Evolutionary conservation across 2,888 invertebrate species (phyloP), one percentile per base, ranked within the genome.

Genomic region (Temnothorax unifasciatus): DNA sequence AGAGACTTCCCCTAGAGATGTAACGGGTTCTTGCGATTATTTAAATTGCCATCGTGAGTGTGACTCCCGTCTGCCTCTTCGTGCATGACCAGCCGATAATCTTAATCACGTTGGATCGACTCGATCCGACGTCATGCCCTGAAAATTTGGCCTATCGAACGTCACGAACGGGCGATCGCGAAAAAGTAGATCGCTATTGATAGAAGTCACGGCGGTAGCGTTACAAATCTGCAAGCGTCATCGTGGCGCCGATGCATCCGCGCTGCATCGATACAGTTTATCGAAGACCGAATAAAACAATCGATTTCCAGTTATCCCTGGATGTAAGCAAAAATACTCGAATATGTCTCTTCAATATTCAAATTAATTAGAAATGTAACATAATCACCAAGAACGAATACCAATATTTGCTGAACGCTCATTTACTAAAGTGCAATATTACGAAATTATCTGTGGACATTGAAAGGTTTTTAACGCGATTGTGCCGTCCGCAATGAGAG

Each of bases 111-210:
- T 25, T 50, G 21, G 34, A 47, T 79, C 29, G 63, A 52, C 76
- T 75, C n/a, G 68, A 77, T 68, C 21, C 25, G 52, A 13, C 59
- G 59, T 81, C 71, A 79, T 34, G 79, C 69, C 34, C 79, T 79
- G 79, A 57, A 79, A 79, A 79, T 79, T 79, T 57, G 57, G 15
- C n/a, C 57, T 13, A 52, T 41, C n/a, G 29, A 44, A 41, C 54
- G 66, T 79, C 57, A 68, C 57, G 68, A 29, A 79, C 11, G 5
- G 44, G 15, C n/a, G 57, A 44, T 57, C 15, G 57, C 34, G 29
- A 57, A 68, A 57, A 54, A 54, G 54, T 29, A 38, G 38, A 77
- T 41, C 21, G 44, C 34, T 15, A 79, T 41, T 15, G 54, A 44
- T 57, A 57, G 44, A 79, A 47, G 54, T 15, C 44, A 34, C 41